Percentiles rank a stretch among this genome's conserved stretches.
These are phyloP conservation scores for Macrobrachium rosenbergii DNA, from an alignment of 1,140 invertebrate species.

Conservation along the genomic window DNA sequence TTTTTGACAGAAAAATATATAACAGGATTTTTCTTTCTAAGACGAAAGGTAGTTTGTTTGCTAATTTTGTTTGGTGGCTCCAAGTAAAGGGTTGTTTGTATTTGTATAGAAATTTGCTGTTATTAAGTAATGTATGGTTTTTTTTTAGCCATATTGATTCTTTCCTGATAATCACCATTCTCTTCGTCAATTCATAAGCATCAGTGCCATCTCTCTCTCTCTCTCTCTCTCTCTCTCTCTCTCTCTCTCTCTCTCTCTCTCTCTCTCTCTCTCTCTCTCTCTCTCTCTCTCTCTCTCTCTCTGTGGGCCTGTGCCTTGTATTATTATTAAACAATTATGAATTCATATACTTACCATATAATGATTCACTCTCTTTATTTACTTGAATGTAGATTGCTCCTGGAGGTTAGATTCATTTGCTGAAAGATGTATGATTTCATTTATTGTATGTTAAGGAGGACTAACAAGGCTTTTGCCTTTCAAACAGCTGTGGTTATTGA, in stretches of 20 bases:
- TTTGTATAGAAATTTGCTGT: too few species aligned
- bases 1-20: too few species aligned
- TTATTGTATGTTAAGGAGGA: too few species aligned
- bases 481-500: too few species aligned
- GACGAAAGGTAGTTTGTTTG: too few species aligned
- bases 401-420: too few species aligned
- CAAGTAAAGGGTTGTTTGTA: too few species aligned
- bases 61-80: too few species aligned
- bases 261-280: slow-evolving; percentile 24
- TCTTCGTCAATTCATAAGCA: background rate
- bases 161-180: background rate
- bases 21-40: too few species aligned
- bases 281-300: slow-evolving; percentile 9
- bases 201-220: background rate
- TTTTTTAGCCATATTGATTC: background rate
- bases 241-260: slow-evolving; percentile 26
- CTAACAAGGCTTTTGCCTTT: too few species aligned
- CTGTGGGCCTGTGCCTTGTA: background rate
- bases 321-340: background rate
- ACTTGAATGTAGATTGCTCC: background rate
- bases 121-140: background rate
- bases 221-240: slow-evolving; percentile 15
- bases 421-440: too few species aligned
- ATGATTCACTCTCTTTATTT: background rate
- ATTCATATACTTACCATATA: too few species aligned